Evolutionary conservation across 2,888 invertebrate genomes (phyloP).

Genomic region (Dolichomitus sp.): DNA sequence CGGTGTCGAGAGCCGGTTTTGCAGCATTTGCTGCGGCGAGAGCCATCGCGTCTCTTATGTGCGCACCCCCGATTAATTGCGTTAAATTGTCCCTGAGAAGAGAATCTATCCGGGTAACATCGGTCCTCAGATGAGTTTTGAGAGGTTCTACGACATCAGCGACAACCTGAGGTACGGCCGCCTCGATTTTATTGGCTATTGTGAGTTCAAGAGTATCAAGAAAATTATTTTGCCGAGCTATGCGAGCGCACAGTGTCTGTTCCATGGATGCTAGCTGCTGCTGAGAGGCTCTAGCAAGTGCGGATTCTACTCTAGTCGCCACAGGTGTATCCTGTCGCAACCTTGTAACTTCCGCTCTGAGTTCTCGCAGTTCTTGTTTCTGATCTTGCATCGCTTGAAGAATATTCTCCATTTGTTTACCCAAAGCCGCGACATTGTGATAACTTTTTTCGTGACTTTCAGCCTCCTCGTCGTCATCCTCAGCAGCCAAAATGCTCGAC

Average conservation of each 20-base stretch:
- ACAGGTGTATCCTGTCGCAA: slow-evolving; percentile 80
- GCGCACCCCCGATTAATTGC: slow-evolving; percentile 91
- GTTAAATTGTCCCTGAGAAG: slow-evolving; percentile 93
- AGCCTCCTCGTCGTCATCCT: slow-evolving; percentile 69
- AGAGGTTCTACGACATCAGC: slow-evolving; percentile 91
- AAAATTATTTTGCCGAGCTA: slow-evolving; percentile 80
- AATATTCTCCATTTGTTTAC: slow-evolving; percentile 80
- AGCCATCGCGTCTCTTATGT: slow-evolving; percentile 92
- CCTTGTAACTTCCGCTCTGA: slow-evolving; percentile 79
- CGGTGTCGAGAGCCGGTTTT: slow-evolving; percentile 91
- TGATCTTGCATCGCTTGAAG: slow-evolving; percentile 81
- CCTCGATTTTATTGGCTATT: slow-evolving; percentile 86
- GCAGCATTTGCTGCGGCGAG: slow-evolving; percentile 90
- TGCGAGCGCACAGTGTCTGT: slow-evolving; percentile 77
- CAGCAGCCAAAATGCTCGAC: slow-evolving; percentile 59
- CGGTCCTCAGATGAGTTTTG: slow-evolving; percentile 89
- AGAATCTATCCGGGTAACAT: slow-evolving; percentile 89
- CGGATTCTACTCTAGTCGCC: slow-evolving; percentile 77
- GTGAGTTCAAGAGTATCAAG: slow-evolving; percentile 83
- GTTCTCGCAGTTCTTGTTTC: slow-evolving; percentile 78
- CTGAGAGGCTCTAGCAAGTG: slow-evolving; percentile 77
- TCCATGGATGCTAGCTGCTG: slow-evolving; percentile 80
- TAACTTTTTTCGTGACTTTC: slow-evolving; percentile 70
- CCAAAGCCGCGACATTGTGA: slow-evolving; percentile 72
- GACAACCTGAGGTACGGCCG: slow-evolving; percentile 88